Evolutionary conservation across 2,888 invertebrate species (phyloP), one percentile per base, ranked within the genome.

Genomic region (Coleophora deauratella): DNA sequence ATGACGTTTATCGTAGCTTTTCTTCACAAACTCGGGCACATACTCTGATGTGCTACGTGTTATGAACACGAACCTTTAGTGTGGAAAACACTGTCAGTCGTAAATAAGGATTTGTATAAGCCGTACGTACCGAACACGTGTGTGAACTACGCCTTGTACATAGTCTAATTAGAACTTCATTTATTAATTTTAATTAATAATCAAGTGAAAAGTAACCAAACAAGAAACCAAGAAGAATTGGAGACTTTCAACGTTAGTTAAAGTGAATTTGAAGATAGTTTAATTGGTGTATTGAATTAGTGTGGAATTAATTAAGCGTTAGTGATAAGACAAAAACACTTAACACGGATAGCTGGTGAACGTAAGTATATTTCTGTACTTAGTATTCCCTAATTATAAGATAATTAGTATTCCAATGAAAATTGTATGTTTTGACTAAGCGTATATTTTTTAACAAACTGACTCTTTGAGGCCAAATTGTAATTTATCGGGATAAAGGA

Each of bases 81-180:
- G 80, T 79, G 78, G 70, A 77, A 80, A 77, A 74, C 76, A 72
- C 67, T 85, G 84, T 75, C 86, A 86, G 86, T 86, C 78, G 84
- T 85, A 84, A 85, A 81, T 84, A 86, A 84, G 86, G 74, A 78
- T 82, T 81, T 81, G 86, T 82, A 78, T 82, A 78, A 84, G 68
- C 75, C 71, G 78, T 77, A 86, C 86, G 86, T 81, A 78, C 77
- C 75, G 72, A 61, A 66, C 70, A 72, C 66, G 77, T 78, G 74
- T 63, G 63, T 67, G 71, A 70, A 60, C 59, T 55, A 54, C 47
- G 55, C 9, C 71, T 66, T 64, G 66, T 65, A 61, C 56, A 51
- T 57, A 58, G 49, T 49, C 50, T 31, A 31, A 27, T 35, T 46
- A 41, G 37, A 41, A 44, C 41, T 39, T 51, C 49, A 51, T 62